Evolutionary conservation across 2,888 invertebrate genomes (phyloP), one percentile per base, ranked within the genome.

Genomic region (Galerucella nymphaeae): DNA sequence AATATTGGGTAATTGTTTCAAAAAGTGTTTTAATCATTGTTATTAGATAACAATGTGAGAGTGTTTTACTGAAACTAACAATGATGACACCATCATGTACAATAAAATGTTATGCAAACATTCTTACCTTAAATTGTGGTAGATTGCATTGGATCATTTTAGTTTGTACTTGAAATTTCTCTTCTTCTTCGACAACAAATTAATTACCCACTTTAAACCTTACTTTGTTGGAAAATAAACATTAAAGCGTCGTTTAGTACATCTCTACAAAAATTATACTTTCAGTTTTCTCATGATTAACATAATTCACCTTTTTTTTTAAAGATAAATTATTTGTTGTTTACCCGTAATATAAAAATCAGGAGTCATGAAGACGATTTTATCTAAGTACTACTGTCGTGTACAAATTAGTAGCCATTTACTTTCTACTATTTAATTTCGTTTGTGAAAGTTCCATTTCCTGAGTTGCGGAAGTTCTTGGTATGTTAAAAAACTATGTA

Each of bases 391-490:
- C 68, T 50, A 59, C 61, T 55, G 38, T 55, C 66, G 55, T 66
- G 66, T 66, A 68, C 68, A 68, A 68, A 68, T 68, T 68, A 61
- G 61, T 68, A 68, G 23, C 41, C 48, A 68, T 68, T 68, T 61
- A 68, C 68, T 68, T 68, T 68, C 68, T 61, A 59, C 50, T 41
- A 61, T 59, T 48, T 23, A 57, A 68, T 48, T 59, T 18, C 18
- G 41, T 61, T 61, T 38, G 68, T 68, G 68, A 68, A 68, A 68
- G 68, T 68, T 45, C 16, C 18, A 20, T 68, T 68, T 68, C 50
- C 57, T 20, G 61, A 50, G 5, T 50, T 30, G 38, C 68, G 68
- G 48, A 64, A 50, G 53, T 30, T 38, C 11, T 9, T 38, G 16
- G 63, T 20, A 63, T 41, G 57, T 20, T 59, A 38, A 9, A 30